Evolutionary conservation across 2,113 vertebrate species (phyloP), one percentile per base, ranked within the genome.

Genomic region (Merops nubicus): DNA sequence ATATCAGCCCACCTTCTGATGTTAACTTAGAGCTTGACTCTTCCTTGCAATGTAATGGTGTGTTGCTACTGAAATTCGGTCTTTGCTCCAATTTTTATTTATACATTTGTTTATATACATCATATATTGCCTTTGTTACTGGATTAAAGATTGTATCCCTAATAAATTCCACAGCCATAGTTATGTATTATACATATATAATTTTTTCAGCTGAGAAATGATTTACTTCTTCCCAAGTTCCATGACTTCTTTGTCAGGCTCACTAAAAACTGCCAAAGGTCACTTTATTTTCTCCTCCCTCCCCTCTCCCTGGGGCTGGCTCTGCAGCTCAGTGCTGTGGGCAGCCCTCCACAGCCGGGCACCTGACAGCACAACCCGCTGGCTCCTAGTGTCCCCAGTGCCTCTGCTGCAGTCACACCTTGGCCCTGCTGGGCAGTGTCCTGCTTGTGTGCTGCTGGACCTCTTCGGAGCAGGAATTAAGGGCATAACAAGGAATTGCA

Each of bases 241-340:
- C 79, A 65, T 29, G 82, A 87, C 80, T 96, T 94, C 89, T 95
- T 94, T 89, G 89, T 94, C 80, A 83, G 69, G 83, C 85, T 91
- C 86, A 89, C 85, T 96, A 90, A 86, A 94, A 96, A 54, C 70
- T 93, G 91, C 96, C 89, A 70, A 94, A 96, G 82, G 85, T 53
- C 36, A 70, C 78, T 96, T 96, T 90, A 90, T 87, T 97, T 97
- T 95, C 88, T 53, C 68, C n/a, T 96, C 40, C 70, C 56, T 82
- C 77, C 50, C 68, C 23, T 74, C 83, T 85, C 67, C 23, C 43
- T 91, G 68, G 69, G 0, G 5, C 62, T 73, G 77, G 65, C 36
- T 86, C 86, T 90, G 91, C 89, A 96, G 95, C 88, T 91, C 63
- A 54, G 88, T 20, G 57, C 53, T 91, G 65, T 47, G 42, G 47